phyloP scores from a whole-genome alignment of 2,113 vertebrate species.

The Dissostichus mawsoni region DNA sequence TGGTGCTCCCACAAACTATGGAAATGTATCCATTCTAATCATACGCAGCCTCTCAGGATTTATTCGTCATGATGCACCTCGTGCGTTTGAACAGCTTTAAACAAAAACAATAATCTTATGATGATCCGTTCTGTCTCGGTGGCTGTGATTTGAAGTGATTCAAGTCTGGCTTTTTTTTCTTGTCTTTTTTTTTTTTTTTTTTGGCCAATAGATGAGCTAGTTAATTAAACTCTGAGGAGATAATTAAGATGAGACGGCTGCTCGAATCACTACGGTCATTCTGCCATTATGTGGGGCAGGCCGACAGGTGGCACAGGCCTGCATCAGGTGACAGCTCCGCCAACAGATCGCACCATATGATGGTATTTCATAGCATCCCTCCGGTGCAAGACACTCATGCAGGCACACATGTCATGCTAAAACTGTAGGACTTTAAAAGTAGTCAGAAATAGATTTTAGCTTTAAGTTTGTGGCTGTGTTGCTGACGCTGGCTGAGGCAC shows the following conservation, averaged over 20 bases:
- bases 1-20: slow-evolving; percentile 67
- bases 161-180: slow-evolving; percentile 88
- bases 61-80: slow-evolving; percentile 61
- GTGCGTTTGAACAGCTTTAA: slow-evolving; percentile 64
- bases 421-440: slow-evolving; percentile 33
- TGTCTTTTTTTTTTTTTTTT: slow-evolving; percentile 84
- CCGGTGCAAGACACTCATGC: slow-evolving; percentile 28
- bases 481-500: slow-evolving; percentile 47
- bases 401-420: slow-evolving; percentile 29
- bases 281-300: slow-evolving; percentile 92
- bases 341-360: slow-evolving; percentile 47
- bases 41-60: slow-evolving; percentile 55
- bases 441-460: slow-evolving; percentile 32
- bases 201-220: slow-evolving; percentile 95
- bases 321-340: slow-evolving; percentile 90
- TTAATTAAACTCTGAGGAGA: slow-evolving; percentile 99
- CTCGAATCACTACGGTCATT: slow-evolving; percentile 93
- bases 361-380: slow-evolving; percentile 49
- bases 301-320: slow-evolving; percentile 92
- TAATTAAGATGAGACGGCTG: slow-evolving; percentile 96
- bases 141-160: slow-evolving; percentile 93
- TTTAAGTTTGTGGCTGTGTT: slow-evolving; percentile 49
- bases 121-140: slow-evolving; percentile 59
- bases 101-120: slow-evolving; percentile 68
- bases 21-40: slow-evolving; percentile 71